Evolutionary conservation across 2,888 invertebrate species (phyloP).

Genomic region (Eulithis testata): DNA sequence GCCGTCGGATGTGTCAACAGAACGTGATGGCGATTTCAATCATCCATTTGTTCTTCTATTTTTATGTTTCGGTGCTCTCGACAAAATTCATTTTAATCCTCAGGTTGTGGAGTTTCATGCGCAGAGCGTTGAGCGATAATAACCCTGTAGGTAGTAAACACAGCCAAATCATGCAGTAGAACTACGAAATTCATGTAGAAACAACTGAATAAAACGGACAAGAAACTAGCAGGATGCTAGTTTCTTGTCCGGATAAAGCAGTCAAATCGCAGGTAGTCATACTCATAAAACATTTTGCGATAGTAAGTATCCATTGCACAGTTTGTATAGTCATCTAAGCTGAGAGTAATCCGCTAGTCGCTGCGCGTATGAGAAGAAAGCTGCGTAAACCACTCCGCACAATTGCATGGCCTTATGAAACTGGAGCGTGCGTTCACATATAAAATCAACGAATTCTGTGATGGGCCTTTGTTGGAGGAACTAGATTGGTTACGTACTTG

Average conservation of each 20-base stretch:
- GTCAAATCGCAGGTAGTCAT: too few relatives aligned
- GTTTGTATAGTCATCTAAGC: too few relatives aligned
- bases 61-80: slow-evolving; percentile 53
- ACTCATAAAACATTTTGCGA: too few relatives aligned
- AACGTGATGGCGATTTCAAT: slow-evolving; percentile 68
- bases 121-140: slow-evolving; percentile 11
- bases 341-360: slow-evolving; percentile 1
- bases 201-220: not conserved
- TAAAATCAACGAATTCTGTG: slow-evolving; percentile 53
- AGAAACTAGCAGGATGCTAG: not conserved
- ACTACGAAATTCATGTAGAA: too few relatives aligned
- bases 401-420: slow-evolving; percentile 67
- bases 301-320: too few relatives aligned
- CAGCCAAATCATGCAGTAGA: not conserved
- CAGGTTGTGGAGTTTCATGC: not conserved
- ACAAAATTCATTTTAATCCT: slow-evolving; percentile 69
- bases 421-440: slow-evolving; percentile 58
- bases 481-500: slow-evolving; percentile 20
- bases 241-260: too few relatives aligned
- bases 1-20: slow-evolving; percentile 63
- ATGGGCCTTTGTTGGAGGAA: slow-evolving; percentile 23
- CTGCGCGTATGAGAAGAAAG: slow-evolving; percentile 5
- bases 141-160: too few relatives aligned
- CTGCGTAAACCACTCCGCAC: slow-evolving; percentile 57
- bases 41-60: slow-evolving; percentile 53